These are phyloP conservation scores for Aphidoletes aphidimyza DNA, from an alignment of 2,888 invertebrate genomes.

Conservation along the genomic window DNA sequence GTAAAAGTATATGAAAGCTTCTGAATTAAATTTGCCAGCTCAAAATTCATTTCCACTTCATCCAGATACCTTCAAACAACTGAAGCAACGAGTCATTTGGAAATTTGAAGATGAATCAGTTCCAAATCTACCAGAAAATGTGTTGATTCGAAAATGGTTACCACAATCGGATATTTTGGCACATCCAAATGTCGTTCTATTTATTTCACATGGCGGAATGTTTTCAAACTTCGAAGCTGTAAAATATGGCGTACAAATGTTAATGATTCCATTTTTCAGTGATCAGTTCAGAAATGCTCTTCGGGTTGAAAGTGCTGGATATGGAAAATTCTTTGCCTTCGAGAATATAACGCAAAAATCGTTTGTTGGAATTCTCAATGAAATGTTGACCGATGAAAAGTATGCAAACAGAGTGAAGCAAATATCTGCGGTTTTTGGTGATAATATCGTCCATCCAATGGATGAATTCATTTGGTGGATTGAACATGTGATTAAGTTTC, in stretches of 20 bases:
- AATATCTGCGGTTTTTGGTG: constrained; percentile 68
- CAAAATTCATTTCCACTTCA: no score
- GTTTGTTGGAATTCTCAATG: constrained; percentile 63
- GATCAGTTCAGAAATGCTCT: constrained; percentile 66
- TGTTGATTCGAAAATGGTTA: constrained; percentile 68
- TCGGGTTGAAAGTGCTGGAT: constrained; percentile 64
- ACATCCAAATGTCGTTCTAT: constrained; percentile 66
- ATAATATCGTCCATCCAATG: constrained; percentile 69
- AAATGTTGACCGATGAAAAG: constrained; percentile 64
- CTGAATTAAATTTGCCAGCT: no score
- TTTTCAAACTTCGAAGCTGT: background rate
- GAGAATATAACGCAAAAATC: constrained; percentile 60
- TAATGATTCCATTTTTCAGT: constrained; percentile 67
- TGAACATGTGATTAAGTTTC: constrained; percentile 69
- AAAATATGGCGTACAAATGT: constrained; percentile 65
- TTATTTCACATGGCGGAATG: constrained; percentile 65
- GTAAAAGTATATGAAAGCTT: no score
- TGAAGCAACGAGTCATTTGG: constrained; percentile 69
- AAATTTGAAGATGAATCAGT: constrained; percentile 67
- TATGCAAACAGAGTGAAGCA: constrained; percentile 66
- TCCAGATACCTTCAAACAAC: constrained; percentile 64
- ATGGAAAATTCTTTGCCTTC: constrained; percentile 59
- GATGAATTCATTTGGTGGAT: constrained; percentile 73
- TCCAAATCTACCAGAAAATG: constrained; percentile 65
- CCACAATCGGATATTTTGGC: constrained; percentile 69